Base-by-base conservation (phyloP, 2,797 vertebrate genomes). In the Lepilemur septentrionalis region DNA sequence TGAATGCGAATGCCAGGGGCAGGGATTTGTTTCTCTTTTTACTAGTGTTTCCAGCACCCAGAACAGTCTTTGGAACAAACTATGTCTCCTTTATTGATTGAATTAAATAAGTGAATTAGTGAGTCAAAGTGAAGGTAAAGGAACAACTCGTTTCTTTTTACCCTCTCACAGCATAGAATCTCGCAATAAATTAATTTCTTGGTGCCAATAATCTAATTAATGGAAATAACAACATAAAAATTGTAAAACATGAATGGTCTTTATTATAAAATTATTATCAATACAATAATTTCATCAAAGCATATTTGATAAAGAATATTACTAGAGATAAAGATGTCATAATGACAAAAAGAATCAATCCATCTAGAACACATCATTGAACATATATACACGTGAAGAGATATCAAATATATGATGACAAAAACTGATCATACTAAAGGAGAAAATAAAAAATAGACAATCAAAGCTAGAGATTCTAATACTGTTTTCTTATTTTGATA, bases 181-280 rank as follows among this genome's bases (percentile, higher is more conserved):
- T 92, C 23, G 90, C 65, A 63, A 63, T 92, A 91, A 76, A 67
- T 50, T 75, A 92, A 57, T 89, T 76, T 86, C 55, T 95, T 38
- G 72, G 87, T 96, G 97, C 80, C 17, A 59, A 81, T 95, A 92
- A 79, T 82, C 93, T 96, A 96, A 97, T 92, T 73, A 97, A 95
- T 83, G 50, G 65, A 94, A 97, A 84, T 22, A 18, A 5, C 85
- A 69, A 25, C 41, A 92, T 11, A 67, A 67, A 67, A 67, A 94
- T 57, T 83, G 48, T 35, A 76, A 89, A 86, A 65, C 13, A 80
- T 93, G 50, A 97, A 80, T 97, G 80, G 48, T 48, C 38, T 35
- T 81, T 69, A 18, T 94, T 95, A 95, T 93, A 15, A 25, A 55
- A n/a, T 67, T 52, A 52, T 78, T 78, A 15, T 67, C 18, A 89